Evolutionary conservation across 2,797 vertebrate genomes (phyloP).

Genomic region (Sorex maritimensis): DNA sequence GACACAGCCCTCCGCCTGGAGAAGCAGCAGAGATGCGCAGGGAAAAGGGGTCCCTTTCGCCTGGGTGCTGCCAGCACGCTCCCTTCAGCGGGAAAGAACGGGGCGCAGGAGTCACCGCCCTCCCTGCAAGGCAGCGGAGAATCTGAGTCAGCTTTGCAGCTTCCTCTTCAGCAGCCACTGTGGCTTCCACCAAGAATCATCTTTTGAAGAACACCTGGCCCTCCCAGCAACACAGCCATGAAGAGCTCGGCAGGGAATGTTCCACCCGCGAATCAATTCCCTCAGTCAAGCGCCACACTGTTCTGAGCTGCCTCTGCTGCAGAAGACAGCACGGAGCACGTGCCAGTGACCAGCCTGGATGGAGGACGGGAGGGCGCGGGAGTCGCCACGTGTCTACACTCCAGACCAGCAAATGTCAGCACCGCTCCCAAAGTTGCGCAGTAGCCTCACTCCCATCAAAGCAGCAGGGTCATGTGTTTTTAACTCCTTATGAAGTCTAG

Average conservation of each 20-base stretch:
- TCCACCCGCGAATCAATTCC: slow-evolving; percentile 62
- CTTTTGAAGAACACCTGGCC: slow-evolving; percentile 14
- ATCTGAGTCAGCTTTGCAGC: background rate
- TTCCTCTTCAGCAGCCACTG: slow-evolving; percentile 23
- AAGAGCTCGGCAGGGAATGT: slow-evolving; percentile 38
- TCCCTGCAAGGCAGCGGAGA: background rate
- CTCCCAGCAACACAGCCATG: background rate
- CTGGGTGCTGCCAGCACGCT: background rate
- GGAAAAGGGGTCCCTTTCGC: background rate
- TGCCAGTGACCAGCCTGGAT: slow-evolving; percentile 2
- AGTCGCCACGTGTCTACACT: background rate
- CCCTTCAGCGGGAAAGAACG: no score
- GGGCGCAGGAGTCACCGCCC: background rate
- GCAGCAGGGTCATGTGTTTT: no score
- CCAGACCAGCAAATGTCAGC: no score
- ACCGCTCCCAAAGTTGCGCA: no score
- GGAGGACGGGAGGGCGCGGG: background rate
- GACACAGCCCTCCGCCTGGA: background rate
- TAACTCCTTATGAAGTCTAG: no score
- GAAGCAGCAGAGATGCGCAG: background rate
- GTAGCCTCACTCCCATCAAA: no score
- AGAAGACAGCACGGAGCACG: background rate
- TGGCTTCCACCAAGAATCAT: background rate
- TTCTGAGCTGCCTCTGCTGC: background rate
- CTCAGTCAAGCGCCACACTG: background rate